phyloP scores from a whole-genome alignment of 2,113 vertebrate genomes.

The Zapornia atra region DNA sequence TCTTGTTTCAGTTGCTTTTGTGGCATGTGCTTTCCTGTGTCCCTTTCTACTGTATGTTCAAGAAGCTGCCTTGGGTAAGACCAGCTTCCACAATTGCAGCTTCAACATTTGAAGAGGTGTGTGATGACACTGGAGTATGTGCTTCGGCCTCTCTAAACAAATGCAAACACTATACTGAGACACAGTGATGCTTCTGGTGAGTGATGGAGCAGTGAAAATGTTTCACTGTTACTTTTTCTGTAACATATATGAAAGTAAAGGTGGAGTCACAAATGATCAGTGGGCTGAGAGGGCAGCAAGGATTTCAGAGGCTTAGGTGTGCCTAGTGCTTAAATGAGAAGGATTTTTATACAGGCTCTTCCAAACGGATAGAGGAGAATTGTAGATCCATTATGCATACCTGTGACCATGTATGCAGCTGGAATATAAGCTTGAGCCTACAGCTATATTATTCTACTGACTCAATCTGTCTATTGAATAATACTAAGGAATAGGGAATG shows the following conservation, averaged over 20 bases:
- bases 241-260: neutral
- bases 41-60: neutral
- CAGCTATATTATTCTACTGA: neutral
- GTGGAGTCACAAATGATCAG: neutral
- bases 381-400: neutral
- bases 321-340: neutral
- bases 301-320: neutral
- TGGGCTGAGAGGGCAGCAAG: neutral
- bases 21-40: neutral
- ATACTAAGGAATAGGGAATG: neutral
- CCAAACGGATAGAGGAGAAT: neutral
- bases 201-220: neutral
- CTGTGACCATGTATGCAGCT: neutral
- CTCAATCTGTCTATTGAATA: neutral
- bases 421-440: neutral
- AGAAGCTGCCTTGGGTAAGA: neutral
- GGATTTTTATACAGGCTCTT: neutral
- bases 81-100: neutral
- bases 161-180: neutral
- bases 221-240: neutral
- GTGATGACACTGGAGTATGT: neutral
- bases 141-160: neutral
- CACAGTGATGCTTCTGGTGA: neutral
- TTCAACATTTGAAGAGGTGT: neutral
- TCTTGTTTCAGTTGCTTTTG: neutral